Evolutionary conservation across 2,797 vertebrate genomes (phyloP), one percentile per base, ranked within the genome.

Genomic region (Orientallactaga sibirica): DNA sequence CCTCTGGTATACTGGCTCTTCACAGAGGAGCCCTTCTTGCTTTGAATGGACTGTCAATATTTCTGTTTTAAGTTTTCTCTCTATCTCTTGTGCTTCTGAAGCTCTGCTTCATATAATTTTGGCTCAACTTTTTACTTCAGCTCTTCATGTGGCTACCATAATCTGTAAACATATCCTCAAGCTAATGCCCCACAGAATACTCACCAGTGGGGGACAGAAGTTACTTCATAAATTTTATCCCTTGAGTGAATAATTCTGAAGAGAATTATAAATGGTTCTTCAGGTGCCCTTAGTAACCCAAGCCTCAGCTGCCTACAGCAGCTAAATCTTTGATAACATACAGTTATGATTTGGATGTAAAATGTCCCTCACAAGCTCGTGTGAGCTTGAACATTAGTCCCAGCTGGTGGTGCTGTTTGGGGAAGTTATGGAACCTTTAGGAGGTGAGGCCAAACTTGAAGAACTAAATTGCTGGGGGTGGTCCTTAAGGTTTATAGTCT

Each of bases 221-320:
- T 85, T 61, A 27, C 12, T 87, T 61, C 22, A 77, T 71, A 90
- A 93, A 41, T 89, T 58, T n/a, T 75, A 62, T 37, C 19, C 55
- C n/a, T 64, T 29, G 14, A 88, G 8, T 64, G 48, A 61, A 20
- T 68, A 94, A 94, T 77, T 93, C 33, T 80, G 66, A 88, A 64
- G 41, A 77, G 15, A 84, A 85, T 88, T 90, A 18, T 58, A 67
- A 76, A 71, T 62, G 16, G 18, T 52, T 78, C 29, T 61, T 88
- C 16, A 27, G 52, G 77, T 67, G 18, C 55, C 74, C 10, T 24
- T 64, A 48, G n/a, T 64, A 27, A 3, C 9, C 66, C 15, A 4
- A 91, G 9, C 43, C 29, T 25, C 58, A 48, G 20, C 8, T 64
- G 24, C 19, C 24, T 27, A 8, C 10, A 58, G 19, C 16, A 48